Evolutionary conservation across 2,113 vertebrate species (phyloP).

Genomic region (Nanorana parkeri): DNA sequence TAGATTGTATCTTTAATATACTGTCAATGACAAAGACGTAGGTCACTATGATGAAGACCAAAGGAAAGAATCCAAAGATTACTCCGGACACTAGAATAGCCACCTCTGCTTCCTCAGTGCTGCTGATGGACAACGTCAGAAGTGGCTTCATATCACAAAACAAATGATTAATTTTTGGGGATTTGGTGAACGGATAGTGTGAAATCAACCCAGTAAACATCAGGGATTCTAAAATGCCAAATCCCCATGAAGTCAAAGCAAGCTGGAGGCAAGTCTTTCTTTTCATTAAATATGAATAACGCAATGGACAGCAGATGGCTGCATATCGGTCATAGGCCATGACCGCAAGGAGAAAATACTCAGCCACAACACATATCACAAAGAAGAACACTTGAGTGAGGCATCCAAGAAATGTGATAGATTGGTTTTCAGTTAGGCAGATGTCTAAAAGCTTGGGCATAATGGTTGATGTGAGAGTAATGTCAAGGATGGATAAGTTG

Average conservation of each 20-base stretch:
- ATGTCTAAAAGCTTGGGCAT: not conserved
- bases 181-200: constrained; percentile 1
- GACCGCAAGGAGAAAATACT: not conserved
- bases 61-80: not conserved
- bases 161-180: constrained; percentile 46
- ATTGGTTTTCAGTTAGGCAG: not conserved
- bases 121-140: constrained; percentile 35
- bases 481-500: not conserved
- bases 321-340: no score
- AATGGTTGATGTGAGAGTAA: not conserved
- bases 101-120: constrained; percentile 17
- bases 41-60: not conserved
- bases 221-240: constrained; percentile 25
- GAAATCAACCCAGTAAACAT: constrained; percentile 16
- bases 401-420: not conserved
- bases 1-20: constrained; percentile 61
- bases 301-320: no score
- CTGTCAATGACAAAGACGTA: constrained; percentile 61
- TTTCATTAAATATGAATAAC: constrained; percentile 43
- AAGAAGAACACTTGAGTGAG: not conserved
- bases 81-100: constrained; percentile 16
- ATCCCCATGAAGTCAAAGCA: constrained; percentile 16
- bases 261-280: constrained; percentile 36
- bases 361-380: not conserved
- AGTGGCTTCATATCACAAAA: constrained; percentile 36